Evolutionary conservation across 2,113 vertebrate genomes (phyloP).

Genomic region (Vireo altiloquus): DNA sequence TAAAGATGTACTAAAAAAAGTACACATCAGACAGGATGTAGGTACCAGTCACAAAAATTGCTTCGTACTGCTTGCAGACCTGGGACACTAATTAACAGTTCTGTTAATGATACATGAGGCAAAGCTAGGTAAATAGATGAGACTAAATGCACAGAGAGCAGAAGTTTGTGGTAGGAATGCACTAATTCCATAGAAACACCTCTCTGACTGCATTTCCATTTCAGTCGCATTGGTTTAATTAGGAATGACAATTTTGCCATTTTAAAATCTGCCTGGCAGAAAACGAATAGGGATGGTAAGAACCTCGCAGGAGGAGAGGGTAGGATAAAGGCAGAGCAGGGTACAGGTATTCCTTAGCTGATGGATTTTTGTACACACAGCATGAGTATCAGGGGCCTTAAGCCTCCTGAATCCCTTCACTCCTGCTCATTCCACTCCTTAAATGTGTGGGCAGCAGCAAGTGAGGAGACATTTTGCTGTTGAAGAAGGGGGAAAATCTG

Average conservation of each 20-base stretch:
- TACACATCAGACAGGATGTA: neutral
- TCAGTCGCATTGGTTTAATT: neutral
- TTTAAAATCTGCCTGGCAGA: neutral
- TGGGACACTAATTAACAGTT: slow-evolving; percentile 16
- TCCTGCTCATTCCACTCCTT: neutral
- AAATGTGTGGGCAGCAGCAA: neutral
- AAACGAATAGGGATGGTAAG: neutral
- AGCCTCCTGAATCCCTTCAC: neutral
- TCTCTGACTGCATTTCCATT: neutral
- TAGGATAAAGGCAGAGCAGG: neutral
- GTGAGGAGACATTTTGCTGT: neutral
- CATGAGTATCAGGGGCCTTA: neutral
- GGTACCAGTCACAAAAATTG: neutral
- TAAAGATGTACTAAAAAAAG: too few species aligned
- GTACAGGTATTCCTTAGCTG: neutral
- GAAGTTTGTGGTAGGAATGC: neutral
- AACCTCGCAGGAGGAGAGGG: neutral
- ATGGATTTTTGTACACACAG: neutral
- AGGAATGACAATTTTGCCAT: neutral
- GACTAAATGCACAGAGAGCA: neutral
- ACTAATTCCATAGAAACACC: neutral
- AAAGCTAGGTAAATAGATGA: neutral
- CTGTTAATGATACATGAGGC: neutral
- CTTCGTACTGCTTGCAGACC: neutral
- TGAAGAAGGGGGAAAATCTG: neutral